Conservation (phyloP, 2,888 invertebrate species). For the Thereva nobilitata region DNA sequence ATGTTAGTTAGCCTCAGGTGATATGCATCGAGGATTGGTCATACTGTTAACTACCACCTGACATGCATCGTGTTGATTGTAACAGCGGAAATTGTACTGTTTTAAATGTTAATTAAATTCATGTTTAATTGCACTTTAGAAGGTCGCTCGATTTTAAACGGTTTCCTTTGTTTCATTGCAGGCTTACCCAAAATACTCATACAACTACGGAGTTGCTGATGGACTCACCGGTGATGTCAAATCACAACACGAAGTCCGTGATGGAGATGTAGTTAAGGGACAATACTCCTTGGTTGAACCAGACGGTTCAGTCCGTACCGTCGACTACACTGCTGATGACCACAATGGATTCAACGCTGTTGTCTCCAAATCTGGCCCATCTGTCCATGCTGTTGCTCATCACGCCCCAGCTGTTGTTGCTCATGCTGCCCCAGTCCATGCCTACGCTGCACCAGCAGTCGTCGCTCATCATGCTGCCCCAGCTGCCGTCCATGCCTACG, state of each 20-base stretch:
- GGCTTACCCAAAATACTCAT: slow-evolving; percentile 58
- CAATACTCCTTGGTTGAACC: slow-evolving; percentile 59
- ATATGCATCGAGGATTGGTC: no score
- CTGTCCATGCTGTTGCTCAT: slow-evolving; percentile 48
- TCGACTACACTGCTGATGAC: slow-evolving; percentile 59
- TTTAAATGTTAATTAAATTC: no score
- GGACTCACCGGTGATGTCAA: slow-evolving; percentile 58
- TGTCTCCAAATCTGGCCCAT: slow-evolving; percentile 57
- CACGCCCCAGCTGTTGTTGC: slow-evolving; percentile 28
- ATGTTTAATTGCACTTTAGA: no score
- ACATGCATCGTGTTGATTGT: no score
- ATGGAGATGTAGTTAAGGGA: slow-evolving; percentile 59
- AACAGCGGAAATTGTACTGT: no score
- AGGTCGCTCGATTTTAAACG: not conserved
- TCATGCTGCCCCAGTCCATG: slow-evolving; percentile 32
- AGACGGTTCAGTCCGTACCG: slow-evolving; percentile 59
- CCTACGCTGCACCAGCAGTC: slow-evolving; percentile 42
- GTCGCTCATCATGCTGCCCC: slow-evolving; percentile 48
- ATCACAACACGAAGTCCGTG: slow-evolving; percentile 58
- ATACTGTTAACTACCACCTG: no score
- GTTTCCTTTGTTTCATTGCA: slow-evolving; percentile 40
- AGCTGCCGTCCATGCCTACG: slow-evolving; percentile 41
- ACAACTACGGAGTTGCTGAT: slow-evolving; percentile 58
- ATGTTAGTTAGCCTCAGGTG: no score
- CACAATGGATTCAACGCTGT: slow-evolving; percentile 59